phyloP scores from a whole-genome alignment of 2,888 invertebrate species.

The Amiota minor region DNA sequence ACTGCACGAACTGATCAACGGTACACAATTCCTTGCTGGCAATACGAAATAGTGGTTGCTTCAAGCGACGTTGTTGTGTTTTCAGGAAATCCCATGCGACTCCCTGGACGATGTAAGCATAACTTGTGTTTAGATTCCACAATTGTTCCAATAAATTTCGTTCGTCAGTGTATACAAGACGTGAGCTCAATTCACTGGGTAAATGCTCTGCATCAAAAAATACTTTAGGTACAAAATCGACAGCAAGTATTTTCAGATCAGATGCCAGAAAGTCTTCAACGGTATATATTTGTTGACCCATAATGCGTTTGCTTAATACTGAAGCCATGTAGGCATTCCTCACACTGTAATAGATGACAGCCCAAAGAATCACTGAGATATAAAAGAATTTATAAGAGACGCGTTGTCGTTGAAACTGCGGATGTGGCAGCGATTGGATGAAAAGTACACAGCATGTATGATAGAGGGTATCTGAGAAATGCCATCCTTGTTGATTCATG shows the following conservation, averaged over 20 bases:
- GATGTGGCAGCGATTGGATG: neutral
- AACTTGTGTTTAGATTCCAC: neutral
- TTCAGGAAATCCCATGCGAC: neutral
- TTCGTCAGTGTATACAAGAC: neutral
- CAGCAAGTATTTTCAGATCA: neutral
- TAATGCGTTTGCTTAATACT: conserved; percentile 1
- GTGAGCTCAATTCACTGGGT: neutral
- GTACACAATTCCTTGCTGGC: conserved; percentile 1
- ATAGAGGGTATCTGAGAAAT: conserved; percentile 1
- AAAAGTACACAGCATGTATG: neutral
- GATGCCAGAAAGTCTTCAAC: conserved; percentile 13
- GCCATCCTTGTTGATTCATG: neutral
- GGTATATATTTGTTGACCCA: neutral
- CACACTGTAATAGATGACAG: neutral
- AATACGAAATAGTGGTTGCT: neutral
- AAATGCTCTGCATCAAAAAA: neutral
- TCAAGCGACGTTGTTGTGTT: neutral
- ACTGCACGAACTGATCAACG: neutral
- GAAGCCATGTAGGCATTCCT: neutral
- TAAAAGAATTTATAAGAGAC: conserved; percentile 5
- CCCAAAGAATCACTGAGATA: neutral
- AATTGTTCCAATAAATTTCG: neutral
- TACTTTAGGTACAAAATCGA: neutral
- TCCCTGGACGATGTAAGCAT: neutral
- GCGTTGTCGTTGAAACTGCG: neutral